Base-by-base conservation (phyloP, 1,140 invertebrate species). In the Solenopsis fugax region DNA sequence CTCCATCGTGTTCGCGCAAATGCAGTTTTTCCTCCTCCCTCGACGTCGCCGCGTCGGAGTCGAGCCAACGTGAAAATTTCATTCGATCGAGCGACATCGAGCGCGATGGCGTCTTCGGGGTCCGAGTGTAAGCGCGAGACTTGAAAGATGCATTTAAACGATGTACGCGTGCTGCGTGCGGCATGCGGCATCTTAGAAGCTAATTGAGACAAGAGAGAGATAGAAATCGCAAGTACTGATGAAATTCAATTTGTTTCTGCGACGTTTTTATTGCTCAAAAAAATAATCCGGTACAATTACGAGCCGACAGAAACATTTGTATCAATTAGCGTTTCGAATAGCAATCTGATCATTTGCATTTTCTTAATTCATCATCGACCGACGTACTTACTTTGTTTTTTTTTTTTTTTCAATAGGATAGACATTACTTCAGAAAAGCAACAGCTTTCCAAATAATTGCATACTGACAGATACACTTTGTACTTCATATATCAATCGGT, bases 1-100 rank as follows among this genome's bases (percentile, higher is more conserved):
- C 73, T 58, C 12, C 37, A 18, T 21, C 41, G 29, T 21, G 16
- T 52, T 60, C 12, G 34, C n/a, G 72, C 21, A 29, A 56, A 60
- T 24, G 29, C 18, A 48, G 12, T 21, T 41, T 54, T 65, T 41
- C 13, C 21, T 21, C 21, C 18, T n/a, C 6, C 4, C 18, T 18
- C 52, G 52, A n/a, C 50, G 6, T 1, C 29, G 29, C 29, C 41
- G 21, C 16, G 48, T 45, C 29, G 24, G 41, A 62, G 37, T 58
- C 21, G 37, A 52, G 24, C 0, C 56, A 48, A 10, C 21, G 45
- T 85, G 60, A 69, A 87, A 85, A 85, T 56, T 75, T 87, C 56
- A 84, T 84, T 24, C 69, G 54, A 21, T 58, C 45, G 4, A 48
- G 18, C 18, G 64, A 65, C 34, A 24, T 69, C 18, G 41, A 69